Evolutionary conservation across 2,797 vertebrate genomes (phyloP), one percentile per base, ranked within the genome.

Genomic region (Malurus leucopterus): DNA sequence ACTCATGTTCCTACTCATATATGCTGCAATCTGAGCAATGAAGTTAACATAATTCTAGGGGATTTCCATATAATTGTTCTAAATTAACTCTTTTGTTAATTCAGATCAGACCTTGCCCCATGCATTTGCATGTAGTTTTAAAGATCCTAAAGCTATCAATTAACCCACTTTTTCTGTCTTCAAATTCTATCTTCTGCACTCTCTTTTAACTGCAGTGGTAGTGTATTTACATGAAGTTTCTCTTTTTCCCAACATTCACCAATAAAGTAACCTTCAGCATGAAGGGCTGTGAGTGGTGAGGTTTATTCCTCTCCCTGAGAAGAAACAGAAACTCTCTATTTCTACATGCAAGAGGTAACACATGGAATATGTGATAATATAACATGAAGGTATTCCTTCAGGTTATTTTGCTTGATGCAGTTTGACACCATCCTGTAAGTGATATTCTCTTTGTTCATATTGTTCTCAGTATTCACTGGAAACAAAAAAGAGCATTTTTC

Each of bases 381-480:
- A 74, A 63, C 23, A 87, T 22, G 49, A 46, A 93, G 46, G 34
- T 65, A 68, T 82, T 80, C 57, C 47, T 93, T 94, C 47, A 89
- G 83, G 74, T 90, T 90, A 87, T 84, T 95, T 92, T 88, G 15
- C 84, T 59, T 92, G 90, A 75, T 90, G 55, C 27, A 58, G 47
- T 62, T 65, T 92, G 88, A 89, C 67, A 88, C 30, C 36, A 54
- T 46, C 69, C 65, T 86, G 67, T 81, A 86, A 71, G 55, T 49
- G 58, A 89, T 86, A 71, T 40, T 94, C 46, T 90, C 78, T 92
- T 94, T 84, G 80, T 80, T 91, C 71, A 51, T 88, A 55, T 38
- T 86, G 24, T 75, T 90, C 55, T 74, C 87, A 64, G 77, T 38
- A 57, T 67, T 82, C 43, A 62, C 78, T 51, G 64, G 59, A 29